Evolutionary conservation across 2,113 vertebrate genomes (phyloP).

Genomic region (Columbina picui): DNA sequence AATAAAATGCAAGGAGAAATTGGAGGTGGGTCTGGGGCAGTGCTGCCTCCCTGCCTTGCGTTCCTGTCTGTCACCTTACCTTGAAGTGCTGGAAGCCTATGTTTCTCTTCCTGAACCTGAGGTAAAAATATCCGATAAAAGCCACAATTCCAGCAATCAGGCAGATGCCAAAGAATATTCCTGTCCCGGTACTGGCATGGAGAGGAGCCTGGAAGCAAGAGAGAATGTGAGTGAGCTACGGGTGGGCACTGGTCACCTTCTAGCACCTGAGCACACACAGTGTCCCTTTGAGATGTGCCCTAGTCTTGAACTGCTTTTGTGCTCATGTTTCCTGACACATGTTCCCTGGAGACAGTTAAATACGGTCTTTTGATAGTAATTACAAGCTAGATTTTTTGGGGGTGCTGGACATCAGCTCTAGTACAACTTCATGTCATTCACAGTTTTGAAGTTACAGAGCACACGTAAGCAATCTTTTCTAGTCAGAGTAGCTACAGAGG

Average conservation of each 20-base stretch:
- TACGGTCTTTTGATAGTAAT: not conserved
- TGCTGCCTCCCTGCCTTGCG: accelerated
- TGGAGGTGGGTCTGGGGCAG: not conserved
- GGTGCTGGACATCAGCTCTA: not conserved
- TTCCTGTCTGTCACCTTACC: constrained; percentile 67
- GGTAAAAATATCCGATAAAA: constrained; percentile 83
- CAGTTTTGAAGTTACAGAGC: not conserved
- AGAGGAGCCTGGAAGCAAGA: constrained; percentile 62
- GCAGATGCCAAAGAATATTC: constrained; percentile 79
- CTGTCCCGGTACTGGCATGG: constrained; percentile 77
- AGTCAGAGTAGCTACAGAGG: not conserved
- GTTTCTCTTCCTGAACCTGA: constrained; percentile 79
- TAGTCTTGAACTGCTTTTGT: not conserved
- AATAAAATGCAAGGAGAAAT: not conserved
- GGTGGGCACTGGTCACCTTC: not conserved
- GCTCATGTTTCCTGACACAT: accelerated
- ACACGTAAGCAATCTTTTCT: not conserved
- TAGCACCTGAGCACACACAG: accelerated
- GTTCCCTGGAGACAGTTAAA: not conserved
- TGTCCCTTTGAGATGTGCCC: not conserved
- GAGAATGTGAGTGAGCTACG: not conserved
- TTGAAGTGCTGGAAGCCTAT: constrained; percentile 88
- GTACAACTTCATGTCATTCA: not conserved
- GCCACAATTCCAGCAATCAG: constrained; percentile 65
- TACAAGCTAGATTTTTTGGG: not conserved